These are phyloP conservation scores for Oreocharis arfaki DNA, from an alignment of 2,113 vertebrate species.

Conservation along the genomic window DNA sequence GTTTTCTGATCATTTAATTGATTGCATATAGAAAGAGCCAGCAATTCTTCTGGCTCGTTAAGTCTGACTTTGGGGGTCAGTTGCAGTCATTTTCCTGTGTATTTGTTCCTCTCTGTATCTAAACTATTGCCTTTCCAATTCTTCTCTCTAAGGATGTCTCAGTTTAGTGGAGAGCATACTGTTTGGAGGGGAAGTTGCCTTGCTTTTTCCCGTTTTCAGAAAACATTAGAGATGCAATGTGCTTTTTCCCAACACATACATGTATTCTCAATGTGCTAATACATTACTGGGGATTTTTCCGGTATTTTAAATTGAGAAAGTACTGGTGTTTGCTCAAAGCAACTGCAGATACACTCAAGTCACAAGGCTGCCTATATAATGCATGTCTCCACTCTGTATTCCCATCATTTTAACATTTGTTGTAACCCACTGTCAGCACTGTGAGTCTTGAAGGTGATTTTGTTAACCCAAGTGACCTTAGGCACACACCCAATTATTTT, in stretches of 20 bases:
- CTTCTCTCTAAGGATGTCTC: background rate
- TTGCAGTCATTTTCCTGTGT: background rate
- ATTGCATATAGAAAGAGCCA: background rate
- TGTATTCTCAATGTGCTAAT: background rate
- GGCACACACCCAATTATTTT: background rate
- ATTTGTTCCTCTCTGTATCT: background rate
- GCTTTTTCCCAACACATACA: background rate
- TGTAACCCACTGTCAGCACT: background rate
- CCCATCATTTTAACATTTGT: background rate
- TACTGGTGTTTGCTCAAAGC: background rate
- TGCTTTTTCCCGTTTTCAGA: background rate
- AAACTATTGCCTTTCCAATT: background rate
- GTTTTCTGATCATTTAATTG: background rate
- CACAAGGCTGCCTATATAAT: background rate
- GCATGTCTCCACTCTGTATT: background rate
- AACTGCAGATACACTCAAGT: background rate
- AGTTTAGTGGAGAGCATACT: background rate
- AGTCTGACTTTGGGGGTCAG: background rate
- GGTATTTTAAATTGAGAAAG: background rate
- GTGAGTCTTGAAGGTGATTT: background rate
- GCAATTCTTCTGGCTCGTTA: background rate
- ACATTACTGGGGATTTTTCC: background rate
- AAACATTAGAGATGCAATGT: background rate
- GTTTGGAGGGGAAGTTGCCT: background rate
- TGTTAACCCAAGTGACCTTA: background rate